Conservation (phyloP, 2,113 vertebrate genomes). For the Corapipo altera region DNA sequence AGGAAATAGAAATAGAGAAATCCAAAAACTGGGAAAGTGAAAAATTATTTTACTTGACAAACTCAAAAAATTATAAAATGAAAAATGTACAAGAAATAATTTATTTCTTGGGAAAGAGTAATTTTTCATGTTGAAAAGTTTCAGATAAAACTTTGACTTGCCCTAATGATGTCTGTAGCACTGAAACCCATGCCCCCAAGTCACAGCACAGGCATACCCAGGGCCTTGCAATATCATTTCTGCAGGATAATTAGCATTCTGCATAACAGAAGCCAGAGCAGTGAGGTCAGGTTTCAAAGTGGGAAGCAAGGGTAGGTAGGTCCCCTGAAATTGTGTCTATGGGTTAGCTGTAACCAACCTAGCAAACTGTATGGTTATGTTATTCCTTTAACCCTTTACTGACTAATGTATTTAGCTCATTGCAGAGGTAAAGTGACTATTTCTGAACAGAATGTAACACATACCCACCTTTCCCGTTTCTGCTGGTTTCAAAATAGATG, state of each 20-base stretch:
- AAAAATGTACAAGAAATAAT: conserved; percentile 51
- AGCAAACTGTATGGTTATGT: neutral
- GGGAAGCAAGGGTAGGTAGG: neutral
- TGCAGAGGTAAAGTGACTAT: neutral
- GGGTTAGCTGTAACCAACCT: neutral
- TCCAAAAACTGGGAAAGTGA: neutral
- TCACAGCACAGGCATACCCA: neutral
- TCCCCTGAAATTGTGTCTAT: neutral
- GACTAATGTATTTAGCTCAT: neutral
- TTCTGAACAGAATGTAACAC: neutral
- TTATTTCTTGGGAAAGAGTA: neutral
- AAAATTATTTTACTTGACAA: conserved; percentile 42
- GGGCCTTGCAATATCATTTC: neutral
- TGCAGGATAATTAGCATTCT: conserved; percentile 29
- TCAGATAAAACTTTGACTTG: conserved; percentile 5
- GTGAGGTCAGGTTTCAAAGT: conserved; percentile 30
- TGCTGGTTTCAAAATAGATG: neutral
- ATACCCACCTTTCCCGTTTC: neutral
- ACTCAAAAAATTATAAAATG: conserved; percentile 6
- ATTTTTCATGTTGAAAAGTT: conserved; percentile 56
- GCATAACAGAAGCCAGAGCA: neutral
- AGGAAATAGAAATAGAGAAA: neutral
- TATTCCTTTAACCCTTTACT: conserved; percentile 1
- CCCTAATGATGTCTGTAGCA: neutral
- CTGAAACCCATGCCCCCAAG: neutral